These are phyloP conservation scores for Drosophila athabasca DNA, from an alignment of 1,140 invertebrate species.

Conservation along the genomic window DNA sequence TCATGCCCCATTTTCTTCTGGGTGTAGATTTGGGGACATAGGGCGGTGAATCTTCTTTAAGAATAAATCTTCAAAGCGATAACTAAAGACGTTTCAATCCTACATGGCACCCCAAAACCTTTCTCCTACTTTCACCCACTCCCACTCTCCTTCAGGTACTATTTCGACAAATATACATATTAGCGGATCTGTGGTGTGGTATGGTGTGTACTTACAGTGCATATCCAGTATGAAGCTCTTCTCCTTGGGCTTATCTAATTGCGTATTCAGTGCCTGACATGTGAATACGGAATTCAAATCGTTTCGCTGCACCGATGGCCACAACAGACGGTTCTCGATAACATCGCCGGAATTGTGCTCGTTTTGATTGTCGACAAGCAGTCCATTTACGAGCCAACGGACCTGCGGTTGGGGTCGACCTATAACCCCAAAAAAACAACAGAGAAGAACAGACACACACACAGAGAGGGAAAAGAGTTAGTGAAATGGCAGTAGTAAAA, in stretches of 20 bases:
- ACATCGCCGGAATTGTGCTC: slow-evolving; percentile 92
- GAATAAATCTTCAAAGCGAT: neutral
- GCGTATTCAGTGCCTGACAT: slow-evolving; percentile 93
- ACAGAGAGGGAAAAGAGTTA: slow-evolving; percentile 21
- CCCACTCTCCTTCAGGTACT: no score
- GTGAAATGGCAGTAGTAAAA: slow-evolving; percentile 16
- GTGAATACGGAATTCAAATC: slow-evolving; percentile 92
- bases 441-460: neutral
- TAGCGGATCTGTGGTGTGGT: no score
- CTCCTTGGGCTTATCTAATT: slow-evolving; percentile 90
- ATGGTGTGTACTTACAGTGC: slow-evolving; percentile 88
- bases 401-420: slow-evolving; percentile 88
- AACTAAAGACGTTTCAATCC: neutral
- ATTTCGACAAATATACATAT: slow-evolving; percentile 5
- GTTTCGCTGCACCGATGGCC: slow-evolving; percentile 89
- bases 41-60: no score
- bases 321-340: slow-evolving; percentile 92
- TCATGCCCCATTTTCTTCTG: no score
- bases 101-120: neutral
- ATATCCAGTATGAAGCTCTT: slow-evolving; percentile 91
- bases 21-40: no score
- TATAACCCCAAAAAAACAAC: slow-evolving; percentile 50
- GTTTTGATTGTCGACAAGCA: slow-evolving; percentile 90
- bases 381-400: slow-evolving; percentile 90
- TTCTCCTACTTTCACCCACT: no score